These are phyloP conservation scores for Saccopteryx bilineata DNA, from an alignment of 2,113 vertebrate genomes.

Conservation along the genomic window DNA sequence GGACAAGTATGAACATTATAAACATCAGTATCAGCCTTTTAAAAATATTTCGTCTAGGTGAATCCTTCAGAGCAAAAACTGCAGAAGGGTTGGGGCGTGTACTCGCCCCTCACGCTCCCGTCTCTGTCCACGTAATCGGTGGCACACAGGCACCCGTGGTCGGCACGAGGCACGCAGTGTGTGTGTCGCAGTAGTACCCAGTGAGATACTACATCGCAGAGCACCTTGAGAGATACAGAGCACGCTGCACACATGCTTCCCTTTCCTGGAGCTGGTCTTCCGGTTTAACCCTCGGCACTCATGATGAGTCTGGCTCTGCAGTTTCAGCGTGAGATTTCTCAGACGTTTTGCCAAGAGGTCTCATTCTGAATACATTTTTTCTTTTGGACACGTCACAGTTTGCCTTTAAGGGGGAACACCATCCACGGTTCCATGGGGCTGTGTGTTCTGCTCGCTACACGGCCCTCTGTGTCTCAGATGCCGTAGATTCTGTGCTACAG, in stretches of 20 bases:
- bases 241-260: no score
- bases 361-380: neutral
- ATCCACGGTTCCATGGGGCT: neutral
- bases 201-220: neutral
- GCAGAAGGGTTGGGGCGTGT: neutral
- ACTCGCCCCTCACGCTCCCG: no score
- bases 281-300: neutral
- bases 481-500: neutral
- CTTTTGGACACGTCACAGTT: neutral
- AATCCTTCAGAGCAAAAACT: neutral
- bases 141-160: neutral
- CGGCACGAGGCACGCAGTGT: accelerated
- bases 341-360: neutral
- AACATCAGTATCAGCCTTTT: neutral
- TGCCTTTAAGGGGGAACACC: neutral
- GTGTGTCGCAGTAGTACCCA: neutral
- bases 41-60: neutral
- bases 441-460: neutral
- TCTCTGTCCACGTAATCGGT: neutral
- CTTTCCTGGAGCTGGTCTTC: neutral
- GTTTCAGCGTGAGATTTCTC: neutral
- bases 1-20: neutral
- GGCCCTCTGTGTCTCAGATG: neutral
- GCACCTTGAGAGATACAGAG: neutral
- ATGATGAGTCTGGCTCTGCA: neutral